These are phyloP conservation scores for Capra hircus DNA, from an alignment of 2,113 vertebrate species.

Conservation along the genomic window DNA sequence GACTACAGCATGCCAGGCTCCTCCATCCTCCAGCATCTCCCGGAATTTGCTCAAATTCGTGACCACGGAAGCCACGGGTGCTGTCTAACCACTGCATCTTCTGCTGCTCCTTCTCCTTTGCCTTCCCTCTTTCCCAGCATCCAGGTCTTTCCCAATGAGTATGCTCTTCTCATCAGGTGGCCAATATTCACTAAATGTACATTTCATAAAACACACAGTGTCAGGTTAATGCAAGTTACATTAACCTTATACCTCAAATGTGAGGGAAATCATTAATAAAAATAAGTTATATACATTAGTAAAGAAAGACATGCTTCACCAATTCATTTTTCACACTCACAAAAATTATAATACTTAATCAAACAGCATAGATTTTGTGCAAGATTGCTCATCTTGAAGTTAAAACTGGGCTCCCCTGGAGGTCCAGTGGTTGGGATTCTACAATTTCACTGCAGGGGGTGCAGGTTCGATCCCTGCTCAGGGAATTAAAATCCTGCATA, in stretches of 20 bases:
- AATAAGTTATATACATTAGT: background rate
- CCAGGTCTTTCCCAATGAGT: too few species aligned
- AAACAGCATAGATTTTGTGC: background rate
- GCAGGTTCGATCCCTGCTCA: too few species aligned
- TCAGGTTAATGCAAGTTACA: background rate
- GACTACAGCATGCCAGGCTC: too few species aligned
- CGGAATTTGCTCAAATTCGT: too few species aligned
- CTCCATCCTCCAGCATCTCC: too few species aligned
- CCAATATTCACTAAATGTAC: background rate
- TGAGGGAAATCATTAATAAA: background rate
- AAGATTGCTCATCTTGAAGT: background rate
- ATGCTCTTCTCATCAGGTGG: too few species aligned
- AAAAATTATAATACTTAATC: background rate
- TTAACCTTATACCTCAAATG: background rate
- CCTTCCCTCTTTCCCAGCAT: too few species aligned
- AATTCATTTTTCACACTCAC: background rate
- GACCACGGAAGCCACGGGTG: fast-evolving
- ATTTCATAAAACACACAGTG: background rate
- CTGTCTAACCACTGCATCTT: fast-evolving
- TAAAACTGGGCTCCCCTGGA: background rate
- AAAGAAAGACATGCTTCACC: background rate
- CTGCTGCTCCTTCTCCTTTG: too few species aligned
- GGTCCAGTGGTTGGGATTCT: too few species aligned
- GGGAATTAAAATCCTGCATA: too few species aligned
- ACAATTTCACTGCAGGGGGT: too few species aligned